These are phyloP conservation scores for Drosophila neonasuta DNA, from an alignment of 2,888 invertebrate species.

Conservation along the genomic window DNA sequence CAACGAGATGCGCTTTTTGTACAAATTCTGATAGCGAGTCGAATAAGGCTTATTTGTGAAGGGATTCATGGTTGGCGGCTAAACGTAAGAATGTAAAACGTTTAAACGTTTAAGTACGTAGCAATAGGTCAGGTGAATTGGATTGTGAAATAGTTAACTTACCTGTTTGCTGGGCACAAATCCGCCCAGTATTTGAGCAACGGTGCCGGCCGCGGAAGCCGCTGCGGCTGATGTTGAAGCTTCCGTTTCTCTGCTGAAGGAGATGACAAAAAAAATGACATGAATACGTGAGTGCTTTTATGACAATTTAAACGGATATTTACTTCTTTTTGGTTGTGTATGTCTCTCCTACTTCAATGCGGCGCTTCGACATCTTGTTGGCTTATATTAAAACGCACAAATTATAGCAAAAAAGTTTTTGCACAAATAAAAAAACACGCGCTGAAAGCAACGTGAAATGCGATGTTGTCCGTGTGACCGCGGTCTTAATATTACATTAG, in stretches of 20 bases:
- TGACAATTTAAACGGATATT: neutral
- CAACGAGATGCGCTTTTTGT: slow-evolving; percentile 93
- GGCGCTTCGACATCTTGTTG: slow-evolving; percentile 88
- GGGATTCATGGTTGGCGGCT: slow-evolving; percentile 86
- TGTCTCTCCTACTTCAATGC: slow-evolving; percentile 93
- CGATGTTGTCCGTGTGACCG: slow-evolving; percentile 37
- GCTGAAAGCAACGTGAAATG: slow-evolving; percentile 67
- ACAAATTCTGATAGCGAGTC: slow-evolving; percentile 93
- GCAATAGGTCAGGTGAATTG: neutral
- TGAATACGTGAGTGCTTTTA: neutral
- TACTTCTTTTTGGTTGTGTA: slow-evolving; percentile 87
- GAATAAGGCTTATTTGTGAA: slow-evolving; percentile 93
- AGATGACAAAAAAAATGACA: neutral
- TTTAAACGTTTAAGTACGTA: neutral
- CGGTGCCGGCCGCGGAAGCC: slow-evolving; percentile 47
- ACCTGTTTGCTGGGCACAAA: slow-evolving; percentile 73
- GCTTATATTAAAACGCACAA: slow-evolving; percentile 22
- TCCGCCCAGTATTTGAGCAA: slow-evolving; percentile 70
- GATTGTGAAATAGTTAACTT: neutral
- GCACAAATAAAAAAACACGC: slow-evolving; percentile 61
- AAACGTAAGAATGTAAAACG: neutral
- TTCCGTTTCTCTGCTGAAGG: slow-evolving; percentile 51
- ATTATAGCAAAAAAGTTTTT: slow-evolving; percentile 35
- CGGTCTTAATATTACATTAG: slow-evolving; percentile 3
- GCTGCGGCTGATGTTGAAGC: slow-evolving; percentile 50